Base-by-base conservation (phyloP, 37 sponge, comb jelly and placozoan species). In the Diacarnus erythraeanus region DNA sequence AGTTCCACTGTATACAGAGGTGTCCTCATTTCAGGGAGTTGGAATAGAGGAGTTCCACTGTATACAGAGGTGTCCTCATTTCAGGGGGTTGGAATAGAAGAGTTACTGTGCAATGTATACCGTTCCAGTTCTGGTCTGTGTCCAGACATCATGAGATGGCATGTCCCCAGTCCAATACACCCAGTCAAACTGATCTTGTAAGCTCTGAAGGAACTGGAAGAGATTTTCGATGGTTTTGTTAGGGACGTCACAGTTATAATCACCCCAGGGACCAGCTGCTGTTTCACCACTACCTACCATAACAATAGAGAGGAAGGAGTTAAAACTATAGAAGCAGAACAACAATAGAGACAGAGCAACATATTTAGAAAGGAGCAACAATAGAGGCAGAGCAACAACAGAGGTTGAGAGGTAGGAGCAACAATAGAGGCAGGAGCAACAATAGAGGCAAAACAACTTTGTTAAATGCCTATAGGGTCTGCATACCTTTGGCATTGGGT, bases 101-200 rank as follows among this genome's bases (percentile, higher is more conserved):
- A 54, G 27, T 23, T 25, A 26, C n/a, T 64, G 29, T 64, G 8
- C 30, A 22, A 26, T 38, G 18, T 43, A 23, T 42, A 71, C 71
- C 42, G 71, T 42, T 2, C 85, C 89, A 8, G 65, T 80, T 58
- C 93, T 73, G 44, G 89, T 79, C 82, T 94, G 95, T 72, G 92
- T 88, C 98, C 98, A 97, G 39, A 95, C 93, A 42, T 97, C 76
- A 74, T 97, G 98, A 1, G 98, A 82, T 33, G 95, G 93, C 26
- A 97, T 69, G 72, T 97, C 98, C 6, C 98, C 98, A 56, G 98
- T 97, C 87, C 87, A 81, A 59, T 92, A 94, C n/a, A 94, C 70
- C 75, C 84, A 78, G 78, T 97, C 98, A 77, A 93, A 95, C 80
- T 92, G 31, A 41, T 78, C 80, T 21, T 68, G 83, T 54, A 79